Percentiles rank a stretch among this genome's conserved stretches.
phyloP scores from a whole-genome alignment of 2,113 vertebrate species.

The Dendropsophus ebraccatus region DNA sequence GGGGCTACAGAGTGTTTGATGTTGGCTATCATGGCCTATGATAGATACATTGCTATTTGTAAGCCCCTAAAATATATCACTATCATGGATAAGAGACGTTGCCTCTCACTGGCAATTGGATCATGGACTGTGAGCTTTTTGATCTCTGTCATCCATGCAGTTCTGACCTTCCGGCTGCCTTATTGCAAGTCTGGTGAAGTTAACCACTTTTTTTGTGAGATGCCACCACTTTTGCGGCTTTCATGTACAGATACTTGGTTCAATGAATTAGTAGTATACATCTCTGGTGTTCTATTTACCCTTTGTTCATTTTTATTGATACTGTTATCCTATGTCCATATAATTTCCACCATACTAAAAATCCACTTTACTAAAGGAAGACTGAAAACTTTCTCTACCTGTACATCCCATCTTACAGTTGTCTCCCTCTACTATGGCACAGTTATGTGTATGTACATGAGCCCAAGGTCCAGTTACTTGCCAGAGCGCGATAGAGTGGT shows the following conservation, averaged over 20 bases:
- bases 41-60: slow-evolving; percentile 26
- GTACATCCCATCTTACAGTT: slow-evolving; percentile 12
- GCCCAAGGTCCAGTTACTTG: neutral
- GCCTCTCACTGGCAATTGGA: neutral
- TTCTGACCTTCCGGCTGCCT: neutral
- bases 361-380: neutral
- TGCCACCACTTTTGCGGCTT: slow-evolving; percentile 13
- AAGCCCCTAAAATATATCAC: neutral
- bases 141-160: neutral
- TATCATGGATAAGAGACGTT: neutral
- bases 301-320: neutral
- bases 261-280: slow-evolving; percentile 55
- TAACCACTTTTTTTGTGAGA: neutral
- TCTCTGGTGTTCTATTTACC: slow-evolving; percentile 49
- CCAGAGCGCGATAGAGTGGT: neutral
- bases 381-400: slow-evolving; percentile 54
- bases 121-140: neutral
- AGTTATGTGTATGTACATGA: neutral
- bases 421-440: slow-evolving; percentile 8
- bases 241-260: slow-evolving; percentile 54
- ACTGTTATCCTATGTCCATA: neutral
- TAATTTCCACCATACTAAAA: neutral
- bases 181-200: neutral
- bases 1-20: neutral
- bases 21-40: slow-evolving; percentile 17